Evolutionary conservation across 2,888 invertebrate species (phyloP), one percentile per base, ranked within the genome.

Genomic region (Noctua janthe): DNA sequence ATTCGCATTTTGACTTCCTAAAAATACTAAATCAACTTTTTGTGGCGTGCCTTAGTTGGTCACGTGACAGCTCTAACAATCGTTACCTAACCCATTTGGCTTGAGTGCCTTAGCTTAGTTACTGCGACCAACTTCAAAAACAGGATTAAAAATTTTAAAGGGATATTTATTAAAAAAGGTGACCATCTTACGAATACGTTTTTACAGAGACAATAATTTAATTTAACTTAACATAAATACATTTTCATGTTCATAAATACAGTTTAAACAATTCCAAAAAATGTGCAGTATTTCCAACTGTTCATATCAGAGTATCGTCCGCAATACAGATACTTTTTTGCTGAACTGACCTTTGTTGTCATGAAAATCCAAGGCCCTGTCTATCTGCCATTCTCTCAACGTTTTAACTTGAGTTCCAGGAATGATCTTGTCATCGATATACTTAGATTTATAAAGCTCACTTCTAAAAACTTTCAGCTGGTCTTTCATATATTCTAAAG

Each of bases 311-410:
- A 93, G 69, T 74, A 93, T 69, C 70, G 92, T 92, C 74, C 94
- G 90, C 69, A 95, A 88, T 49, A 95, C 76, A 10, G 92, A 89
- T n/a, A 92, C 85, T 86, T 91, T 91, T 4, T 92, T 82, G n/a
- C 86, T 73, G 6, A 94, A 82, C 66, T 90, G 78, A 20, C 88
- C 89, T 13, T 83, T 76, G 23, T 90, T 88, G 6, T 88, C 82
- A 1, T 89, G 78, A 8, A 88, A 85, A 62, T 84, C 88, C 70
- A 96, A 85, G 0, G 94, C 94, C 73, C 89, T 92, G 7, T 93
- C 92, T 84, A 97, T 94, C 87, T 96, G 97, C 97, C 97, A 96
- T 87, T 97, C 97, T 69, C 95, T 92, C 62, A 96, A 76, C 0
- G 95, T 95, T 78, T 91, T 92, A n/a, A 96, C 94, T 84, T 92